Percentiles rank a stretch among this genome's conserved stretches.
These are phyloP conservation scores for Drosophila fulvimacula DNA, from an alignment of 2,888 invertebrate genomes.

Conservation along the genomic window DNA sequence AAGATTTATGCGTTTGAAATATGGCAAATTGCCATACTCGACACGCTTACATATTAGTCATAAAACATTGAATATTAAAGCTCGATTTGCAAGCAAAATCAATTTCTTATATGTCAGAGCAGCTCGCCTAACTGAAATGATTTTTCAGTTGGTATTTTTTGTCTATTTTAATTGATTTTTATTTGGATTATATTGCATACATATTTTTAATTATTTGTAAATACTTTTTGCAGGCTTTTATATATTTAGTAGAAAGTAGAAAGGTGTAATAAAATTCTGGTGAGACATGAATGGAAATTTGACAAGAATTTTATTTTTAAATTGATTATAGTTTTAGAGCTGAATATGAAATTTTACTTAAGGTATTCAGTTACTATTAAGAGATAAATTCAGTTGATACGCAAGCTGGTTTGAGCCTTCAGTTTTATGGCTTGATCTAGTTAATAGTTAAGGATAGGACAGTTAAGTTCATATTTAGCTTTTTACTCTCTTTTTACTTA, in stretches of 20 bases:
- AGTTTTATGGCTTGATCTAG: no score
- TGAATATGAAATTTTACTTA: background rate
- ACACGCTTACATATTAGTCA: constrained; percentile 33
- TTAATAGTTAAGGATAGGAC: no score
- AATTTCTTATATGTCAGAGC: background rate
- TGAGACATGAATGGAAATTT: background rate
- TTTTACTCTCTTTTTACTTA: no score
- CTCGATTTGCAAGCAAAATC: background rate
- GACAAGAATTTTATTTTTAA: background rate
- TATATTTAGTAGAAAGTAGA: no score
- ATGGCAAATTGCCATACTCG: constrained; percentile 52
- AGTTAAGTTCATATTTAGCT: no score
- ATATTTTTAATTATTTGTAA: background rate
- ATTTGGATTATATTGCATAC: background rate
- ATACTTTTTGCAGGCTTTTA: background rate
- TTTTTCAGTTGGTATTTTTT: background rate
- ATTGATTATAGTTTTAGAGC: background rate
- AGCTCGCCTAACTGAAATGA: background rate
- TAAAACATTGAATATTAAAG: constrained; percentile 11
- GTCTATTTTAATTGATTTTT: background rate
- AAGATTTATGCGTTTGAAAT: constrained; percentile 64
- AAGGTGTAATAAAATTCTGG: background rate
- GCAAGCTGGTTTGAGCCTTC: no score
- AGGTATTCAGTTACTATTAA: no score
- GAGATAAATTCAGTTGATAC: no score